A percentile compares a stretch with the other conserved stretches of the same genome.
Evolutionary conservation across 2,797 vertebrate genomes (phyloP).

Genomic region (Pseudomugil gertrudae): DNA sequence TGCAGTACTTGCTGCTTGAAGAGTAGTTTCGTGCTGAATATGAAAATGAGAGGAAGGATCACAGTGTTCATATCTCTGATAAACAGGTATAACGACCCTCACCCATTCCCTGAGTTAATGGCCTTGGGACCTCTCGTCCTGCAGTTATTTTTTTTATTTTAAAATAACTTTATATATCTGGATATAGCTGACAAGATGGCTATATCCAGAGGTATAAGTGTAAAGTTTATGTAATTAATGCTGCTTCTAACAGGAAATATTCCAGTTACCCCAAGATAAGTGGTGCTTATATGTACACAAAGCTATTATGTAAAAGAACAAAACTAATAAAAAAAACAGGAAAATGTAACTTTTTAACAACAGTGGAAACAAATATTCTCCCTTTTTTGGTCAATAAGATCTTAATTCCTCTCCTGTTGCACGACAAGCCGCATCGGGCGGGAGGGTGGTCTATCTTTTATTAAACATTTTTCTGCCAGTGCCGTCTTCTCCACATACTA

Average conservation of each 20-base stretch:
- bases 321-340: no score
- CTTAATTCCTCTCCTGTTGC: conserved; percentile 9
- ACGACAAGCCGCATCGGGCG: conserved; percentile 11
- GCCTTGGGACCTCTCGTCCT: conserved; percentile 56
- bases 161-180: no score
- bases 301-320: not conserved
- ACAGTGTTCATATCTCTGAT: conserved; percentile 14
- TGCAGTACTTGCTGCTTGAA: not conserved
- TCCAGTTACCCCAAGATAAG: not conserved
- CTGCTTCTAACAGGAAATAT: not conserved
- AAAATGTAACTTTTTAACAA: not conserved
- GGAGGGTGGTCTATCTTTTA: conserved; percentile 27
- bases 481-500: conserved; percentile 16
- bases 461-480: conserved; percentile 29
- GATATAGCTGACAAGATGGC: no score
- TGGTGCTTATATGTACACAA: not conserved
- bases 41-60: not conserved
- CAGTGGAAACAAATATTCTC: not conserved
- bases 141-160: no score
- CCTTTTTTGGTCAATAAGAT: conserved; percentile 2
- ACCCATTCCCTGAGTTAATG: conserved; percentile 59
- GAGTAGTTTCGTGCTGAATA: not conserved
- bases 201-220: no score
- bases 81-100: conserved; percentile 69
- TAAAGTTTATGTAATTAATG: conserved; percentile 46